phyloP scores from a whole-genome alignment of 2,113 vertebrate genomes.

The Kobus ellipsiprymnus region DNA sequence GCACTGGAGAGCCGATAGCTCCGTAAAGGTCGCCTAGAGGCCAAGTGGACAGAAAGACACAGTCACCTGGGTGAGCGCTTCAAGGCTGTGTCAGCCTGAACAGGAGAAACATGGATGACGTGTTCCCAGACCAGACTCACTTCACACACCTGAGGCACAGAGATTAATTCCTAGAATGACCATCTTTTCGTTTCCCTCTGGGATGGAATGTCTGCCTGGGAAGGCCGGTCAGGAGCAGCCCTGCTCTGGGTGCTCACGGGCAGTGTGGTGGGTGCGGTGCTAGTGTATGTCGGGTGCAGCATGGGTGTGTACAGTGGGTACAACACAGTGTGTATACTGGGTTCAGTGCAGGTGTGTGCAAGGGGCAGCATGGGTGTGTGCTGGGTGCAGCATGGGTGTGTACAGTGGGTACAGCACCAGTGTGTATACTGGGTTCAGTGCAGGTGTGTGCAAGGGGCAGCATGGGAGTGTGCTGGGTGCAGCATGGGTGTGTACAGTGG shows the following conservation, averaged over 20 bases:
- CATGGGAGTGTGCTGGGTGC: too few relatives aligned
- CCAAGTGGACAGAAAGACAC: neutral
- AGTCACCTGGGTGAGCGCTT: neutral
- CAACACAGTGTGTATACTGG: neutral
- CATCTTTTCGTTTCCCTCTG: neutral
- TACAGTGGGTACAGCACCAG: too few relatives aligned
- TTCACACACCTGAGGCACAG: neutral
- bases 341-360: too few relatives aligned
- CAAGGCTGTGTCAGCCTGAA: neutral
- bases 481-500: neutral
- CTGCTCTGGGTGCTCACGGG: neutral
- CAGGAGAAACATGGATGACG: neutral
- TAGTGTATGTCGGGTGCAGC: too few relatives aligned
- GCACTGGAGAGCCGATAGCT: slow-evolving; percentile 88
- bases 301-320: too few relatives aligned
- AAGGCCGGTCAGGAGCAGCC: neutral
- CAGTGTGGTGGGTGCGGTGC: too few relatives aligned
- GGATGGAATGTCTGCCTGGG: neutral
- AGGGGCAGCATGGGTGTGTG: too few relatives aligned
- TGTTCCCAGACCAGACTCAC: neutral
- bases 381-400: too few relatives aligned
- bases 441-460: too few relatives aligned
- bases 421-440: neutral
- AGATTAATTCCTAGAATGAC: neutral
- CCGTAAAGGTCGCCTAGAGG: slow-evolving; percentile 87